Evolutionary conservation across 2,113 vertebrate genomes (phyloP), one percentile per base, ranked within the genome.

Genomic region (Pithys albifrons): DNA sequence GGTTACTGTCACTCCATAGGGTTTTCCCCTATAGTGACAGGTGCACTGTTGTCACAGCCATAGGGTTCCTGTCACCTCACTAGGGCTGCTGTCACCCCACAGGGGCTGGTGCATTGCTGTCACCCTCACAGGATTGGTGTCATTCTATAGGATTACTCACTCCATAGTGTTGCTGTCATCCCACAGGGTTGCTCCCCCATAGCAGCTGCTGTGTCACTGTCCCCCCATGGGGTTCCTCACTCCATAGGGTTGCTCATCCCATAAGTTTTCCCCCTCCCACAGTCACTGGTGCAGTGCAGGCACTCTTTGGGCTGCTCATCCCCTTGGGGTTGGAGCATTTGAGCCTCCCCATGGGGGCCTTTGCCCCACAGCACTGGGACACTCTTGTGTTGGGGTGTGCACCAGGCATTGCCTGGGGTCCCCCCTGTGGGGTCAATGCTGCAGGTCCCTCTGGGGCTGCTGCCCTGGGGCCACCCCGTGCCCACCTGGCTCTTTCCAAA

Each of bases 341-440:
- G 7, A 37, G 5, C 33, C 33, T n/a, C 64, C 43, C 58, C 37
- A 1, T 0, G 12, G 46, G 3, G 5, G 7, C n/a, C 3, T 3
- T n/a, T 22, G 4, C 31, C 17, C 33, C 24, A 6, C 12, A 24
- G 14, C 27, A 7, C 58, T 16, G 3, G 0, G 69, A 5, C 23
- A 5, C 52, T 58, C 31, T 54, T 54, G 2, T 28, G 1, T 0
- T 17, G n/a, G 37, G 37, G 28, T 3, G 24, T 23, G 4, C 28
- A 7, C 15, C 24, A 19, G 52, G 11, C 8, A 0, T 10, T 16
- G 8, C 31, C 33, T 9, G 14, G 19, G 19, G 41, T 39, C 31
- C 19, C 29, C 62, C 35, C 45, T 13, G 5, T 41, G 62, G 29
- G 55, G 41, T 28, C 55, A 49, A 35, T 80, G 48, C 71, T 48